Evolutionary conservation across 2,888 invertebrate genomes (phyloP), one percentile per base, ranked within the genome.

Genomic region (Panzeria rudis): DNA sequence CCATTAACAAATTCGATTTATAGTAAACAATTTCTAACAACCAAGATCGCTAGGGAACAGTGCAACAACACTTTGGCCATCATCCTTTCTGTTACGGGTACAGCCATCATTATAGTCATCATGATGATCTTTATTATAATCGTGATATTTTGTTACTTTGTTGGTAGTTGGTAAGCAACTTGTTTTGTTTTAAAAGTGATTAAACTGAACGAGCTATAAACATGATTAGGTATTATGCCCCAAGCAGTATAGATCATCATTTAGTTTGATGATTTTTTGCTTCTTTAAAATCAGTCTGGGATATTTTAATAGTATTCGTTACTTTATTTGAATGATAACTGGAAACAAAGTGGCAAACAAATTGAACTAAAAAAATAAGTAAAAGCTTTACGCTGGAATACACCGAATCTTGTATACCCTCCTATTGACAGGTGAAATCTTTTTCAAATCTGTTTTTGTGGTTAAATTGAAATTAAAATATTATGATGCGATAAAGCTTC

Each of bases 131-230:
- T 78, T 8, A 79, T 32, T 47, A 35, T 68, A 44, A 77, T 56
- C 32, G 23, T 66, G 66, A 77, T 79, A 56, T 64, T 52, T 62
- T 38, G 61, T 38, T 47, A 44, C 54, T 66, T 66, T 59, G 59
- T 61, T 68, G 9, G n/a, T 32, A 52, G 13, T 62, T 38, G 41
- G 68, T 29, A 17, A 50, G 44, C 20, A 62, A 62, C 44, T 78
- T 25, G 69, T 78, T 73, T 80, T 56, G 41, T 4, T 62, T 69
- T 29, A 62, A 62, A 81, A 85, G 38, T 69, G 77, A 69, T 73
- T 73, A 78, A 64, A 81, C 73, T 78, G 78, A 81, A 75, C 73
- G 72, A 78, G 71, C 72, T 38, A 68, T 72, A 84, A 80, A 76
- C 80, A 80, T 76, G 84, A 80, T 84, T 72, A 80, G 72, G n/a